Percentiles rank a stretch among this genome's conserved stretches.
Conservation (phyloP, 2,797 vertebrate genomes). For the Myripristis murdjan region DNA sequence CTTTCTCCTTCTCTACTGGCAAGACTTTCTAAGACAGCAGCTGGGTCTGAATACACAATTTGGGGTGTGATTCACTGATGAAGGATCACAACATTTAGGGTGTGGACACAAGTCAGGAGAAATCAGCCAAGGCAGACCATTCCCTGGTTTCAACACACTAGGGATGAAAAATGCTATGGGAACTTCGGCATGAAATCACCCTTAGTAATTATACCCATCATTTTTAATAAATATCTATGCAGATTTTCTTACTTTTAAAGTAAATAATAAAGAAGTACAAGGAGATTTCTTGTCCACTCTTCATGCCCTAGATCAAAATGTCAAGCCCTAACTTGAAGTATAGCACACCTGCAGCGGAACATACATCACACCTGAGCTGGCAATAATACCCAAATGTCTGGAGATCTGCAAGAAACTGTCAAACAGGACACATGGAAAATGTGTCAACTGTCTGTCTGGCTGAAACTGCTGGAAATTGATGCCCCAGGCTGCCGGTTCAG, state of each 20-base stretch:
- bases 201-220: no score
- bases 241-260: neutral
- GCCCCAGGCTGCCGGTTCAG: constrained; percentile 56
- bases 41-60: constrained; percentile 62
- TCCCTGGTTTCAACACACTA: constrained; percentile 23
- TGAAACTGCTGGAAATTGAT: constrained; percentile 63
- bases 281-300: neutral
- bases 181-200: neutral
- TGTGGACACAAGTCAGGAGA: constrained; percentile 48
- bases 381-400: neutral
- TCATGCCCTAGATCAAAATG: constrained; percentile 10
- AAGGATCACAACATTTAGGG: constrained; percentile 56
- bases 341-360: constrained; percentile 9
- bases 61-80: constrained; percentile 64
- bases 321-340: constrained; percentile 9
- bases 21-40: constrained; percentile 59
- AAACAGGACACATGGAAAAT: constrained; percentile 6
- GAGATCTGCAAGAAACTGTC: constrained; percentile 2
- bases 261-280: neutral
- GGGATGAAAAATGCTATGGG: constrained; percentile 10
- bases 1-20: constrained; percentile 46
- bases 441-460: constrained; percentile 32
- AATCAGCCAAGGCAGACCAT: constrained; percentile 32
- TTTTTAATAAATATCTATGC: neutral
- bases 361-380: constrained; percentile 8